A percentile compares a stretch with the other conserved stretches of the same genome.
These are phyloP conservation scores for Trachymyrmex septentrionalis DNA, from an alignment of 1,140 invertebrate species.

Conservation along the genomic window DNA sequence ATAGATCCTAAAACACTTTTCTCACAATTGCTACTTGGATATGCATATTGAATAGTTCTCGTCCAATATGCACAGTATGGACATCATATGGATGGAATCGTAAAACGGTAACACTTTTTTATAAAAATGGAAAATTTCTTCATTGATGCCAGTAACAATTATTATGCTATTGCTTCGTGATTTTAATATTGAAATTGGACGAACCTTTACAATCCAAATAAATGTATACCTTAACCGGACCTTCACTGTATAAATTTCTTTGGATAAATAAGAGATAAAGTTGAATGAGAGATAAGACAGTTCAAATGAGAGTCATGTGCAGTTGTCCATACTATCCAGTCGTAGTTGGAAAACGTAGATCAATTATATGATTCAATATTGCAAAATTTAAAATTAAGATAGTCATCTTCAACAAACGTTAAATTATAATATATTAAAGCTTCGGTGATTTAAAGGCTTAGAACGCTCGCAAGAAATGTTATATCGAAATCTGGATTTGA, in stretches of 20 bases:
- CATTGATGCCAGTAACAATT: constrained; percentile 36
- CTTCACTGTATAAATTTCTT: background rate
- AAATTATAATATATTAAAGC: too few species aligned
- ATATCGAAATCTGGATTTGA: too few species aligned
- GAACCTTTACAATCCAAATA: constrained; percentile 14
- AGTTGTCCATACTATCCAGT: too few species aligned
- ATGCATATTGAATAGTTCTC: constrained; percentile 47
- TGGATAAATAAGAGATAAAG: constrained; percentile 27
- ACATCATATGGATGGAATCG: constrained; percentile 48
- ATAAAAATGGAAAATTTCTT: constrained; percentile 61
- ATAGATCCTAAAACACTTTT: constrained; percentile 36
- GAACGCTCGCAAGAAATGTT: too few species aligned
- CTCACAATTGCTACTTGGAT: constrained; percentile 34
- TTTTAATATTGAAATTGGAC: constrained; percentile 37
- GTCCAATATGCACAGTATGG: constrained; percentile 21
- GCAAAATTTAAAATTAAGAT: too few species aligned
- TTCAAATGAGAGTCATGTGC: background rate
- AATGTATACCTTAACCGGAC: background rate
- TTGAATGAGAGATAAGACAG: constrained; percentile 19
- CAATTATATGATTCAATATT: too few species aligned
- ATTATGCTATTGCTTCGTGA: constrained; percentile 56
- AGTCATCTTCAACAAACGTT: too few species aligned
- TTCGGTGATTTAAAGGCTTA: too few species aligned
- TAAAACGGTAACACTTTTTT: constrained; percentile 56
- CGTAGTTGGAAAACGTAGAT: too few species aligned